A percentile compares a stretch with the other conserved stretches of the same genome.
Evolutionary conservation across 2,888 invertebrate genomes (phyloP).

Genomic region (Hemithea aestivaria): DNA sequence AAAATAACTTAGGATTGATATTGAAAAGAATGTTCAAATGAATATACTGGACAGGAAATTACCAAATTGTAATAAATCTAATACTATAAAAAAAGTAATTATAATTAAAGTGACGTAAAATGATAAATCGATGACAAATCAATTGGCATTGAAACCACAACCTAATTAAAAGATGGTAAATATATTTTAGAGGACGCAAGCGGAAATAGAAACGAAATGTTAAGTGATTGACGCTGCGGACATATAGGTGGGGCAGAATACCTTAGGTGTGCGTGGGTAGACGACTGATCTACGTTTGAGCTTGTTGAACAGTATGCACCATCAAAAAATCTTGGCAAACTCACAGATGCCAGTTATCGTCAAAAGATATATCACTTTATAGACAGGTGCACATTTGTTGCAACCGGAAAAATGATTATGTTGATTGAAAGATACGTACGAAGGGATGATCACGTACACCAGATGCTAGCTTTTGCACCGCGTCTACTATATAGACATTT

Average conservation of each 20-base stretch:
- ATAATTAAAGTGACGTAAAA: too few relatives aligned
- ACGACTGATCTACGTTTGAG: slow-evolving; percentile 33
- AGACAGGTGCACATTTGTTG: slow-evolving; percentile 15
- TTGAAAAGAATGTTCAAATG: too few relatives aligned
- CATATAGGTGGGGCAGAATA: slow-evolving; percentile 39
- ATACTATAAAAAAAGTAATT: too few relatives aligned
- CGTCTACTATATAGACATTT: too few relatives aligned
- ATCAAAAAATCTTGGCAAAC: slow-evolving; percentile 36
- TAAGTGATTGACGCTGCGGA: slow-evolving; percentile 38
- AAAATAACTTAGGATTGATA: too few relatives aligned
- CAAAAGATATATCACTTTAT: slow-evolving; percentile 28
- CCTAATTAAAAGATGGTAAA: slow-evolving; percentile 34
- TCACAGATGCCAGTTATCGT: slow-evolving; percentile 29
- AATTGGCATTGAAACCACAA: slow-evolving; percentile 5
- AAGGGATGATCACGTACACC: slow-evolving; percentile 2
- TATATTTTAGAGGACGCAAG: slow-evolving; percentile 41
- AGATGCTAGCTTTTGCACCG: too few relatives aligned
- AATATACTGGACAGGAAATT: too few relatives aligned
- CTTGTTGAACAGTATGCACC: slow-evolving; percentile 16
- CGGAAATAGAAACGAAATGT: slow-evolving; percentile 38
- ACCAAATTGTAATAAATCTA: too few relatives aligned
- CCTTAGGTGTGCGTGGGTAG: slow-evolving; percentile 54
- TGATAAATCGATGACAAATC: background rate
- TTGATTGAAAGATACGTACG: slow-evolving; percentile 20
- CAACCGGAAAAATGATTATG: slow-evolving; percentile 24